Evolutionary conservation across 53 echinoderm and acorn worm genomes (phyloP).

Genomic region (Crossaster papposus): DNA sequence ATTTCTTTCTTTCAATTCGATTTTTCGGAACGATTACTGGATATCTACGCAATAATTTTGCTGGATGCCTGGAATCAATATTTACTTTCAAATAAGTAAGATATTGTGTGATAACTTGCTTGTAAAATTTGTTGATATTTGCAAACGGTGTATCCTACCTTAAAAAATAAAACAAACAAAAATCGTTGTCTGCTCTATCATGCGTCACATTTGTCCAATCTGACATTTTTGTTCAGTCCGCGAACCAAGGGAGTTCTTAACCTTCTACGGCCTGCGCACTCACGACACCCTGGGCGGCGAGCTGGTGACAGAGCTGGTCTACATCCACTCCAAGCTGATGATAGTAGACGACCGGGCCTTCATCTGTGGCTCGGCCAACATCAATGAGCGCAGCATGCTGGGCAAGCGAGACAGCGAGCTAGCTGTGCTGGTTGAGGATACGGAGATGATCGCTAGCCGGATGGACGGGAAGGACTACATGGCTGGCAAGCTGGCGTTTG

Average conservation of each 20-base stretch:
- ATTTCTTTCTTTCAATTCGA: too few species aligned
- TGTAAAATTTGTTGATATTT: too few species aligned
- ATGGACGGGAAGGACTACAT: conserved; percentile 85
- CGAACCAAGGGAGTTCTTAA: conserved; percentile 69
- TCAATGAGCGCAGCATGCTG: conserved; percentile 92
- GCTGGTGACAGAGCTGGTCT: conserved; percentile 86
- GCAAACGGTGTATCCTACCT: too few species aligned
- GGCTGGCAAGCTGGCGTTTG: conserved; percentile 87
- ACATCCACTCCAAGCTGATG: conserved; percentile 96
- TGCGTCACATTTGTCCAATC: not conserved
- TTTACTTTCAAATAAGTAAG: too few species aligned
- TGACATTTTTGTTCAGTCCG: conserved; percentile 50
- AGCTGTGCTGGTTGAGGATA: conserved; percentile 84
- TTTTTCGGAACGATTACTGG: too few species aligned
- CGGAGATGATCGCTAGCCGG: conserved; percentile 67
- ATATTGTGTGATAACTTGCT: too few species aligned
- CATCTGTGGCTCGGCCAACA: conserved; percentile 95
- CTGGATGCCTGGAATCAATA: too few species aligned
- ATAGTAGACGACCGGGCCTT: conserved; percentile 89
- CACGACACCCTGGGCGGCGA: conserved; percentile 69
- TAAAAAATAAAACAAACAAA: too few species aligned
- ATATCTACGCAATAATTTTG: too few species aligned
- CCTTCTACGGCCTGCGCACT: conserved; percentile 87
- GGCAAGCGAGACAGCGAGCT: conserved; percentile 95
- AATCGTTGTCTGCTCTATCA: too few species aligned